Conservation (phyloP, 2,888 invertebrate species). For the Neoitamus cyanurus region DNA sequence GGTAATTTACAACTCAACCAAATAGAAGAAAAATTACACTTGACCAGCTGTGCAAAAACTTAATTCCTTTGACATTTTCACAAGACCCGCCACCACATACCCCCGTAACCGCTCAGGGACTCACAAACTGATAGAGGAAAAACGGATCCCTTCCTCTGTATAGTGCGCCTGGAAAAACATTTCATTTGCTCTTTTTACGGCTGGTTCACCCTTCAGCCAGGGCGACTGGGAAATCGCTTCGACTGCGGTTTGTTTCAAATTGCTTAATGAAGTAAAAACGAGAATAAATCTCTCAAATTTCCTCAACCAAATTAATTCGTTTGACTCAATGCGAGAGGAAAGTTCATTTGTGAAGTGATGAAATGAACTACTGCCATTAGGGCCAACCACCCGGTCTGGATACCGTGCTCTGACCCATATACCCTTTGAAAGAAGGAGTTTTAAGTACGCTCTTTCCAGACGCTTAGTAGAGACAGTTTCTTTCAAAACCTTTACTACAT, state of each 20-base stretch:
- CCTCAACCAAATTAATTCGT: slow-evolving; percentile 43
- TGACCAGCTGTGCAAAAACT: slow-evolving; percentile 39
- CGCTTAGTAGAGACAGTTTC: too few relatives aligned
- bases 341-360: slow-evolving; percentile 40
- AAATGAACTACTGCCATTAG: slow-evolving; percentile 13
- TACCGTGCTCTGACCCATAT: not conserved
- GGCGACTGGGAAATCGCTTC: slow-evolving; percentile 39
- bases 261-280: slow-evolving; percentile 48
- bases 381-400: not conserved
- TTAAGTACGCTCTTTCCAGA: too few relatives aligned
- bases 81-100: not conserved
- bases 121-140: slow-evolving; percentile 25
- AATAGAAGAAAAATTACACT: slow-evolving; percentile 40
- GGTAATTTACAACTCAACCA: slow-evolving; percentile 41
- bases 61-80: slow-evolving; percentile 41
- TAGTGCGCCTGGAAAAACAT: slow-evolving; percentile 36
- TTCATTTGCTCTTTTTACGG: slow-evolving; percentile 42
- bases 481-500: not conserved
- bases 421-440: not conserved
- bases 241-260: slow-evolving; percentile 46
- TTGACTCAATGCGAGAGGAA: slow-evolving; percentile 40
- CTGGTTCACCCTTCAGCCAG: slow-evolving; percentile 18
- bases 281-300: slow-evolving; percentile 47
- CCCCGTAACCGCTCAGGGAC: not conserved
- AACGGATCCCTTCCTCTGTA: not conserved